Evolutionary conservation across 2,113 vertebrate genomes (phyloP).

Genomic region (Hyaena hyaena): DNA sequence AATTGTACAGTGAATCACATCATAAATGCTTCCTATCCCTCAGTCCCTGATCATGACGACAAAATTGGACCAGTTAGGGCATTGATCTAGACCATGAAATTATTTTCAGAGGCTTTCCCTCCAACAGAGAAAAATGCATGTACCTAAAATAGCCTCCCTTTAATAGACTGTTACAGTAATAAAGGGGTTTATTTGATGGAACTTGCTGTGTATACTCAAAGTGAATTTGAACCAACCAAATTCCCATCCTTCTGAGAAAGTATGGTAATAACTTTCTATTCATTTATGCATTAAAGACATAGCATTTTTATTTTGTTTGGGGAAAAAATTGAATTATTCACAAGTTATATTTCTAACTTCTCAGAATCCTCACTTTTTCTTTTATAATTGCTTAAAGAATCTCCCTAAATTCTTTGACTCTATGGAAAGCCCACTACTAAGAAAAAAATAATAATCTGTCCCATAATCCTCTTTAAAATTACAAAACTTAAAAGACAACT

Average conservation of each 20-base stretch:
- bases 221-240: slow-evolving; percentile 24
- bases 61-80: slow-evolving; percentile 13
- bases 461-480: slow-evolving; percentile 18
- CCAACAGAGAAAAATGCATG: slow-evolving; percentile 57
- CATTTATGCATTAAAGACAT: slow-evolving; percentile 22
- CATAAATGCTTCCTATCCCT: slow-evolving; percentile 33
- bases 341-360: not conserved
- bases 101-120: slow-evolving; percentile 65
- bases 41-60: not conserved
- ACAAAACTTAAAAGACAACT: slow-evolving; percentile 8
- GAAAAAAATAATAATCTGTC: not conserved
- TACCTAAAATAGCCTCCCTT: slow-evolving; percentile 52
- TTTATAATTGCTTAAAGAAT: slow-evolving; percentile 13
- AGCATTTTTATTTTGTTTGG: slow-evolving; percentile 39
- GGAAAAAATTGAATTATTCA: not conserved
- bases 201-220: not conserved
- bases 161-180: slow-evolving; percentile 41
- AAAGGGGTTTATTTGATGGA: slow-evolving; percentile 55
- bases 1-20: slow-evolving; percentile 45
- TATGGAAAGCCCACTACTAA: not conserved
- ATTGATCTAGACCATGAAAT: slow-evolving; percentile 52
- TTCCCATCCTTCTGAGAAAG: slow-evolving; percentile 2
- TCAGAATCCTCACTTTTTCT: not conserved
- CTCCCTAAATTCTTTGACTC: not conserved
- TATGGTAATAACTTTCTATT: not conserved